Percentiles rank a stretch among this genome's conserved stretches.
These are phyloP conservation scores for Leptinotarsa undecemlineata DNA, from an alignment of 1,140 invertebrate genomes.

Conservation along the genomic window DNA sequence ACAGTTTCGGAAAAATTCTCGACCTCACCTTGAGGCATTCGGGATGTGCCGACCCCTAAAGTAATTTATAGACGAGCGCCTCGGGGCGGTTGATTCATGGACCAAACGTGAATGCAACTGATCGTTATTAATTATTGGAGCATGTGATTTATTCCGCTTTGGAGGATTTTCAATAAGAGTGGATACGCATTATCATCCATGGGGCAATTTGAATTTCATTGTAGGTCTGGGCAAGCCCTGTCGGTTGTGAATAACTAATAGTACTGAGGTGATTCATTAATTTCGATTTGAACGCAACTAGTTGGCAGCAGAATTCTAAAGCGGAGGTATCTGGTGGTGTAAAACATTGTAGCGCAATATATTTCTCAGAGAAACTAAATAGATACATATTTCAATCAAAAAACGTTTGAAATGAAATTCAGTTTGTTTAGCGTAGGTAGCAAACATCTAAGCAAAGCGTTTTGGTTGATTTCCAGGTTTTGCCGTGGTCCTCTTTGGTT, in stretches of 20 bases:
- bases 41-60: not conserved
- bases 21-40: slow-evolving; percentile 1
- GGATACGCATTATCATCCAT: slow-evolving; percentile 4
- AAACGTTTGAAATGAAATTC: too few relatives aligned
- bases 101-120: slow-evolving; percentile 5
- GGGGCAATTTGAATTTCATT: slow-evolving; percentile 8
- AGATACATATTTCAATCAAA: too few relatives aligned
- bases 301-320: too few relatives aligned
- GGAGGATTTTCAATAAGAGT: slow-evolving; percentile 5
- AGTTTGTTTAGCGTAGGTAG: too few relatives aligned
- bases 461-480: too few relatives aligned
- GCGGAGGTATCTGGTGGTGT: too few relatives aligned
- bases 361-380: too few relatives aligned
- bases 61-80: not conserved
- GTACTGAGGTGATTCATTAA: not conserved
- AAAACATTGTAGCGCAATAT: too few relatives aligned
- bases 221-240: not conserved
- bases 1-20: not conserved
- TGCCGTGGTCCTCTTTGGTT: too few relatives aligned
- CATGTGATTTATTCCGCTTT: not conserved
- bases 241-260: not conserved
- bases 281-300: too few relatives aligned
- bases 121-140: slow-evolving; percentile 3
- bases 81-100: slow-evolving; percentile 2
- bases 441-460: too few relatives aligned